Evolutionary conservation across 2,113 vertebrate species (phyloP), one percentile per base, ranked within the genome.

Genomic region (Copsychus sechellarum): DNA sequence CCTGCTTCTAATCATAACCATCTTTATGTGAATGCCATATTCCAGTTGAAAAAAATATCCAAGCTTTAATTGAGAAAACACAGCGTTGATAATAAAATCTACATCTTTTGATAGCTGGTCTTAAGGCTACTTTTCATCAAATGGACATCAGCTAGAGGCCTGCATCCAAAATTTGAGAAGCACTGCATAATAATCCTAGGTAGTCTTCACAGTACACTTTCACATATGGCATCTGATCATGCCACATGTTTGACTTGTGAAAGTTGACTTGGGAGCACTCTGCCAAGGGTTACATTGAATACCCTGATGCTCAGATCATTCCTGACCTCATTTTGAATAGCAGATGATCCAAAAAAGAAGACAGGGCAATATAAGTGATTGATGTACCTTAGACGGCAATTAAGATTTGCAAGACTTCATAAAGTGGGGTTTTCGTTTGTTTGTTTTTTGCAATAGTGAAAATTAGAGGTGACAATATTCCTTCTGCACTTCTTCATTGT

Each of bases 311-410:
- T 64, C 22, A 36, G 29, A 19, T 60, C 29, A 50, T 56, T 81
- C 17, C 12, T 81, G 60, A 77, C 8, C 4, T 4, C 14, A n/a
- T 14, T 87, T 78, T 66, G 14, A 25, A 38, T 8, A 40, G 16
- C 7, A 57, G 25, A 81, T 61, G 26, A 61, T 66, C 8, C 21
- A 29, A 66, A 91, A 81, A 67, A 64, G 23, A 61, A 1, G 3
- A 45, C 11, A 40, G 14, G 56, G 14, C 0, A 0, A 21, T 43
- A 34, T 33, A 11, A 25, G 8, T 47, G 18, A 57, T 26, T 34
- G 16, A 14, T 65, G 6, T 21, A 60, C 38, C 18, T 78, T 64
- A 43, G 54, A 43, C 5, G 8, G 26, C 14, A 87, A 12, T 33
- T 57, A 47, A 26, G 33, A 65, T 56, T 38, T 87, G 8, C 16